phyloP scores from a whole-genome alignment of 2,797 vertebrate genomes.

The Semaprochilodus insignis region DNA sequence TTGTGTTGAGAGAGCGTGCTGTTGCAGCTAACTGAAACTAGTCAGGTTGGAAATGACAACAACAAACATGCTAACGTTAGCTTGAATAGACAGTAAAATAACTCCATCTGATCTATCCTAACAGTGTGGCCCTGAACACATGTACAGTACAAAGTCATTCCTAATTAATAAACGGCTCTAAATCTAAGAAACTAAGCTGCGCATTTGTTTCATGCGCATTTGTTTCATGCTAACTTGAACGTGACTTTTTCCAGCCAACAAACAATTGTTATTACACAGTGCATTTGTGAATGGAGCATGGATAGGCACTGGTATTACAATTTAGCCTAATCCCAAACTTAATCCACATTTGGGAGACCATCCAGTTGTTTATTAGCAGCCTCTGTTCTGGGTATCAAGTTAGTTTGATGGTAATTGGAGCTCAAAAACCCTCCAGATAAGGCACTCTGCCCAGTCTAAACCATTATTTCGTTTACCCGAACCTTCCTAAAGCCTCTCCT shows the following conservation, averaged over 20 bases:
- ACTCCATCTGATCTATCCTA: background rate
- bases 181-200: background rate
- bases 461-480: conserved; percentile 42
- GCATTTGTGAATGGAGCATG: background rate
- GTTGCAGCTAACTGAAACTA: background rate
- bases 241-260: background rate
- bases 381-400: conserved; percentile 56
- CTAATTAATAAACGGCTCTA: background rate
- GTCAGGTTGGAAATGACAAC: background rate
- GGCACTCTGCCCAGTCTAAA: conserved; percentile 75
- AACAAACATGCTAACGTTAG: background rate
- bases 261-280: background rate
- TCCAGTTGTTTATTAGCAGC: conserved; percentile 68
- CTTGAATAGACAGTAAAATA: too few relatives aligned
- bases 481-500: conserved; percentile 44
- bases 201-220: background rate
- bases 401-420: conserved; percentile 36
- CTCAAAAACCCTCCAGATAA: conserved; percentile 68
- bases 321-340: background rate
- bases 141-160: background rate
- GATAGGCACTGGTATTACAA: background rate
- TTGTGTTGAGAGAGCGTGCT: too few relatives aligned
- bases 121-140: background rate
- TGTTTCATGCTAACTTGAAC: background rate
- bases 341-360: background rate